A percentile compares a stretch with the other conserved stretches of the same genome.
Evolutionary conservation across 2,113 vertebrate species (phyloP).

Genomic region (Trichomycterus rosablanca): DNA sequence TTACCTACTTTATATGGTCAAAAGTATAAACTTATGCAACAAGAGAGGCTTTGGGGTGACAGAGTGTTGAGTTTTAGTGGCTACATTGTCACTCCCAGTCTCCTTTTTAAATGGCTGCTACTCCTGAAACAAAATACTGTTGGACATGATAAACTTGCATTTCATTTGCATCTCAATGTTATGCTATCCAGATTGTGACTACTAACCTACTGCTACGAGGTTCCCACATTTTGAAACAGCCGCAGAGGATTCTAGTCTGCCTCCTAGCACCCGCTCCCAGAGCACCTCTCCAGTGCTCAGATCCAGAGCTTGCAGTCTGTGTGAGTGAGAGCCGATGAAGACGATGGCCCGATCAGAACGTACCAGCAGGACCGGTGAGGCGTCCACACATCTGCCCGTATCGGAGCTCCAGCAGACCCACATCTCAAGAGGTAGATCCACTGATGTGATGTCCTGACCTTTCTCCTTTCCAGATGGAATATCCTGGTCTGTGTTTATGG

Average conservation of each 20-base stretch:
- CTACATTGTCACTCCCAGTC: too few species aligned
- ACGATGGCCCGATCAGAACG: constrained; percentile 52
- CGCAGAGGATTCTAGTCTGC: constrained; percentile 87
- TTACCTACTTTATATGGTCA: too few species aligned
- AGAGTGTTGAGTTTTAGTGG: too few species aligned
- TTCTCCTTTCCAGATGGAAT: neutral
- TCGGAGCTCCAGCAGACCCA: constrained; percentile 80
- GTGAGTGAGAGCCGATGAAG: constrained; percentile 89
- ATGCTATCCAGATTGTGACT: neutral
- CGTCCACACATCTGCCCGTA: constrained; percentile 88
- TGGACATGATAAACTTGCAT: too few species aligned
- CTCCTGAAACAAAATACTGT: too few species aligned
- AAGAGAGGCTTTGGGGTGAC: too few species aligned
- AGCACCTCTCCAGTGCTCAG: constrained; percentile 71
- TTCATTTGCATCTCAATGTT: too few species aligned
- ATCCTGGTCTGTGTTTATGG: neutral
- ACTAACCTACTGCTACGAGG: constrained; percentile 81
- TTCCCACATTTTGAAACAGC: constrained; percentile 79
- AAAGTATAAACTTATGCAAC: too few species aligned
- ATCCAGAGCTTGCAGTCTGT: constrained; percentile 79
- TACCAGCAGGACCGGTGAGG: constrained; percentile 80
- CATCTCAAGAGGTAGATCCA: constrained; percentile 57
- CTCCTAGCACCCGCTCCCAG: constrained; percentile 86
- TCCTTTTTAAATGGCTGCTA: too few species aligned
- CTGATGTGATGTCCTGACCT: neutral